A percentile compares a stretch with the other conserved stretches of the same genome.
Evolutionary conservation across 2,888 invertebrate species (phyloP).

Genomic region (Gari tellinella): DNA sequence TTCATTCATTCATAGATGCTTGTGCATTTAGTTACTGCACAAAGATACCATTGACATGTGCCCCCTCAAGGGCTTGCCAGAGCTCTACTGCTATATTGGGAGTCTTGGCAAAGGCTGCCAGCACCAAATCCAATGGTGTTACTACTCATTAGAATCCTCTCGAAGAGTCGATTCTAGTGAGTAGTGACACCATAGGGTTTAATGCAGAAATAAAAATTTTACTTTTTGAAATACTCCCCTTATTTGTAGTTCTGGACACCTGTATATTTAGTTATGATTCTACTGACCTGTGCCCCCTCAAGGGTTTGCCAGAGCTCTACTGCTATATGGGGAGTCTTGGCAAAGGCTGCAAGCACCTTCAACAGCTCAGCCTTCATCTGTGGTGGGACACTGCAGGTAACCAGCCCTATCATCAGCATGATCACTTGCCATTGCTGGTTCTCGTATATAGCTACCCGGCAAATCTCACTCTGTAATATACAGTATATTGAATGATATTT

Average conservation of each 20-base stretch:
- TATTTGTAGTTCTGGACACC: too few species aligned
- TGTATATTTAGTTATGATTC: too few species aligned
- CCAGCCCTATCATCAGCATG: constrained; percentile 91
- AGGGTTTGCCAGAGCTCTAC: constrained; percentile 92
- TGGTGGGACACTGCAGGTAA: constrained; percentile 94
- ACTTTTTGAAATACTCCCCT: too few species aligned
- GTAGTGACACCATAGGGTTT: too few species aligned
- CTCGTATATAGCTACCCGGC: constrained; percentile 92
- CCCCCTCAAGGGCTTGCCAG: constrained; percentile 89
- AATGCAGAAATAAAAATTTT: too few species aligned
- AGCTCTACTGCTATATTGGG: constrained; percentile 91
- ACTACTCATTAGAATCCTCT: too few species aligned
- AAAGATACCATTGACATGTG: constrained; percentile 76
- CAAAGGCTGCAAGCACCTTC: constrained; percentile 91
- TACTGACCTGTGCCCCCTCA: constrained; percentile 81
- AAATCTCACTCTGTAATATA: constrained; percentile 90
- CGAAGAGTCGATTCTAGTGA: too few species aligned
- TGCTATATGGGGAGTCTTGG: constrained; percentile 91
- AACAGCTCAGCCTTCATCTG: constrained; percentile 93
- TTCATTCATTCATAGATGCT: too few species aligned
- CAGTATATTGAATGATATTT: too few species aligned
- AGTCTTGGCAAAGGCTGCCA: constrained; percentile 92
- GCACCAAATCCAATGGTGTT: too few species aligned
- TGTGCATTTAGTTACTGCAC: too few species aligned
- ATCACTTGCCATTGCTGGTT: constrained; percentile 95